phyloP scores from a whole-genome alignment of 2,797 vertebrate genomes.

The Rhinophrynus dorsalis region DNA sequence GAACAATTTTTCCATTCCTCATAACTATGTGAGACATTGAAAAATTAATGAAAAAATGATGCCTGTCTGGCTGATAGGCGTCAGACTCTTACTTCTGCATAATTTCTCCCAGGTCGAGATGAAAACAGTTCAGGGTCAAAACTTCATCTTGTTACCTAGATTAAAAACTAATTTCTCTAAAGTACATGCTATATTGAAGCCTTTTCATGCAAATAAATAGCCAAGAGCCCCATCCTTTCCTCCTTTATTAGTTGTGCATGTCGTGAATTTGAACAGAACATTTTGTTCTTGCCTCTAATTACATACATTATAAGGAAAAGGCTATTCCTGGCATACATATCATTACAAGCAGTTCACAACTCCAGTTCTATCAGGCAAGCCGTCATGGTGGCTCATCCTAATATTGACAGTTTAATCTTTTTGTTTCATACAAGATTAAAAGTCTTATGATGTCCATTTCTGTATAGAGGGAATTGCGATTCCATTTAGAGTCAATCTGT shows the following conservation, averaged over 20 bases:
- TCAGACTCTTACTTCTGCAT: constrained; percentile 75
- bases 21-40: constrained; percentile 70
- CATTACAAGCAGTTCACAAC: constrained; percentile 54
- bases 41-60: constrained; percentile 84
- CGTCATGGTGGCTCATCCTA: constrained; percentile 63
- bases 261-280: constrained; percentile 72
- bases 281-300: constrained; percentile 77
- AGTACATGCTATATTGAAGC: constrained; percentile 75
- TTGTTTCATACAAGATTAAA: constrained; percentile 70
- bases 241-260: constrained; percentile 71
- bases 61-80: constrained; percentile 69
- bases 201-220: constrained; percentile 89
- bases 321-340: constrained; percentile 63
- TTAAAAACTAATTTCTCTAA: constrained; percentile 95
- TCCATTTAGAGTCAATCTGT: constrained; percentile 59
- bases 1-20: constrained; percentile 73
- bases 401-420: constrained; percentile 70
- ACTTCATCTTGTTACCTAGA: constrained; percentile 88
- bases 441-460: constrained; percentile 51
- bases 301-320: constrained; percentile 72
- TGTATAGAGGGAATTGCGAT: constrained; percentile 53
- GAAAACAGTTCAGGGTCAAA: constrained; percentile 82
- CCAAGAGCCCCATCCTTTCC: constrained; percentile 70
- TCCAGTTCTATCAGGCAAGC: constrained; percentile 55
- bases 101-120: constrained; percentile 83